Base-by-base conservation (phyloP, 2,113 vertebrate species). In the Amphilophus citrinellus region DNA sequence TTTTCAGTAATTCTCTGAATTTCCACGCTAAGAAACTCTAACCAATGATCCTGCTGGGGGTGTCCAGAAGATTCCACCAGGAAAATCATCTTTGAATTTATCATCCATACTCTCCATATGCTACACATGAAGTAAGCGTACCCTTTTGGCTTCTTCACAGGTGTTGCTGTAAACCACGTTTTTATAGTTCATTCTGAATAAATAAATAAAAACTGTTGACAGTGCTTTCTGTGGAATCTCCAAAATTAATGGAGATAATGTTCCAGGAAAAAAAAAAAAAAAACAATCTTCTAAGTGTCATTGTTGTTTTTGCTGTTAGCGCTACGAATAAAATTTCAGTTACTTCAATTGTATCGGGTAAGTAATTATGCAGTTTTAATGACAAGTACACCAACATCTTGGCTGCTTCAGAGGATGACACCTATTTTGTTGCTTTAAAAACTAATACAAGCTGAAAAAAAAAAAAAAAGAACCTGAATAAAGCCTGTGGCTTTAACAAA, bases 361-460 rank as follows among this genome's bases (percentile, higher is more conserved):
- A 73, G 18, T 76, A 47, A 77, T 63, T 37, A 32, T 39, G 22
- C 7, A n/a, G 50, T 30, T 83, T 77, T 60, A 56, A 39, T 80
- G 8, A 58, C 58, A 71, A 61, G 65, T 53, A 27, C 39, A 66
- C 50, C 8, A 18, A 14, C 18, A 61, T 32, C 18, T 32, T 58
- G 47, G 35, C 10, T n/a, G n/a, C 44, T 35, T 39, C 44, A 47
- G 44, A 32, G 53, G 66, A 53, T 73, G 35, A n/a, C 77, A 6
- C 47, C 10, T 44, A 7, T 76, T 83, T 44, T 79, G 42, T 79
- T 65, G 60, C 30, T 61, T 80, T 61, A 7, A 60, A 56, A 80
- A 44, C 8, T 7, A 58, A 50, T 37, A 57, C 6, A 24, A 10
- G 57, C 30, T 79, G 17, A 75, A 27, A 27, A 27, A 58, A 82